Evolutionary conservation across 2,113 vertebrate genomes (phyloP), one percentile per base, ranked within the genome.

Genomic region (Macquaria australasica): DNA sequence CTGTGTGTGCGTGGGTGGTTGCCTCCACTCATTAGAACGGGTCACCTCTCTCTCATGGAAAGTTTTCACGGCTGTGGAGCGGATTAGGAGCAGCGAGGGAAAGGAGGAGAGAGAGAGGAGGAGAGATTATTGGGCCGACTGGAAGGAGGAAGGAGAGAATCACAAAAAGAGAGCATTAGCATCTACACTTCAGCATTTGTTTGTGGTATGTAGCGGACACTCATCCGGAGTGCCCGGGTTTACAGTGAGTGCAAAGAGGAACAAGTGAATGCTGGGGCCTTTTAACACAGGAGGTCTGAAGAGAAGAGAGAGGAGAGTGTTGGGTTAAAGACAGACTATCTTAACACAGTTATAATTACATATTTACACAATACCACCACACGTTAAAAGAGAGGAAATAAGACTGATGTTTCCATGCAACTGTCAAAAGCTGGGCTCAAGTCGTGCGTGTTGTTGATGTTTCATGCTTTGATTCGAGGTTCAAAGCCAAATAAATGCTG

Each of bases 21-120:
- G 87, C 85, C 82, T 86, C 79, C 84, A 85, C 92, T 74, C 80
- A 93, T 95, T 94, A 94, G 77, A 92, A 93, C 88, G 92, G 93
- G 94, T 95, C 94, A 93, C 21, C 83, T 94, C 87, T 90, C 83
- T 68, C 90, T 86, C 91, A 94, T 94, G 88, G 86, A 89, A 89
- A 92, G 89, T 94, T 94, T 95, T 94, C 93, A 94, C 87, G 94
- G 94, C 91, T 95, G 87, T 94, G 88, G 81, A 93, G 93, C 83
- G 93, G 92, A 93, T 94, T 95, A 94, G 87, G 84, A 87, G 85
- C 83, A 69, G 79, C 63, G 58, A 77, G 71, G 64, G 72, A 62
- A 50, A 21, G 82, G 41, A 59, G 73, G 43, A 74, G 78, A 62
- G 74, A 12, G 28, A 56, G 62, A 62, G 75, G 56, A 78, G 74